Evolutionary conservation across 2,113 vertebrate species (phyloP).

Genomic region (Salvelinus sp.): DNA sequence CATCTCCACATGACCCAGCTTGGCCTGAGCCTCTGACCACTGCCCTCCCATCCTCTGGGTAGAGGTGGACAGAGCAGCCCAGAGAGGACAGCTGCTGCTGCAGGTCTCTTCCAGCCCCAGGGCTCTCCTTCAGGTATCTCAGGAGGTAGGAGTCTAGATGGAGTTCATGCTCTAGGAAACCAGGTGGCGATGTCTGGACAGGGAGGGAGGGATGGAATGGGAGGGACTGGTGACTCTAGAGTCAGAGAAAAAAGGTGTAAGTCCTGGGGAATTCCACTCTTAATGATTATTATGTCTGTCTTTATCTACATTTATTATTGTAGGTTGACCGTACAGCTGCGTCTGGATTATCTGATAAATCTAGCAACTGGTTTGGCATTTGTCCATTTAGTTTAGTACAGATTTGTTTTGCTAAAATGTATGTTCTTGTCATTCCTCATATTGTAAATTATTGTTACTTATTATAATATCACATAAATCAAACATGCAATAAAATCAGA

Average conservation of each 20-base stretch:
- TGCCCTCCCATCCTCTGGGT: not conserved
- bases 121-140: slow-evolving; percentile 2
- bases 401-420: too few species aligned
- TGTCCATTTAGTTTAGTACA: too few species aligned
- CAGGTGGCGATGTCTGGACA: not conserved
- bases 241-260: not conserved
- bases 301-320: not conserved
- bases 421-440: too few species aligned
- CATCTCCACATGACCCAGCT: not conserved
- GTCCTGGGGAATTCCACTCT: not conserved
- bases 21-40: not conserved
- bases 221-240: slow-evolving; percentile 1
- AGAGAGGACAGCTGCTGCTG: not conserved
- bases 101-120: not conserved
- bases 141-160: not conserved
- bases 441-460: too few species aligned
- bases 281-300: not conserved
- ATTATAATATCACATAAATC: too few species aligned
- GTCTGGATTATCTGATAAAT: too few species aligned
- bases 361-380: too few species aligned
- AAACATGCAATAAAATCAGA: too few species aligned
- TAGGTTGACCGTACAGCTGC: too few species aligned
- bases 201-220: not conserved
- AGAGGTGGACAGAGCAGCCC: not conserved
- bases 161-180: slow-evolving; percentile 28